Conservation (phyloP, 1,140 invertebrate species). For the Ptiloglossa arizonensis region DNA sequence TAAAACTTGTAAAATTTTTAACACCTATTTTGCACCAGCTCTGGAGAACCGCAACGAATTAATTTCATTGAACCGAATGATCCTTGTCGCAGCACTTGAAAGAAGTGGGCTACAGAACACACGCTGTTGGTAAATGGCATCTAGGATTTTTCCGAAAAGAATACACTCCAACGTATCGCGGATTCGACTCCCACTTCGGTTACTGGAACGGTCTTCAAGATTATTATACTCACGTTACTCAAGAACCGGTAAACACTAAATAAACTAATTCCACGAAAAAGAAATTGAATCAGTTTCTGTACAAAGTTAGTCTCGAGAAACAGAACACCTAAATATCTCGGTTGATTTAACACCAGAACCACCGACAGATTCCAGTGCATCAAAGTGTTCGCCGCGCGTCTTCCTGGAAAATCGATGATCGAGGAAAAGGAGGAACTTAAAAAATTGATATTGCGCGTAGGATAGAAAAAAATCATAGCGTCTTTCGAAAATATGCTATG, state of each 20-base stretch:
- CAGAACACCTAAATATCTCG: no score
- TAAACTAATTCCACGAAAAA: neutral
- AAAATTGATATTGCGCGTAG: no score
- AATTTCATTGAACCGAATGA: neutral
- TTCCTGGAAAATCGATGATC: no score
- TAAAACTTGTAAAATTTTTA: no score
- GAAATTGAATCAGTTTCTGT: neutral
- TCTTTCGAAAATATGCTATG: no score
- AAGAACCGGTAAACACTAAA: constrained; percentile 81
- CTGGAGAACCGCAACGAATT: no score
- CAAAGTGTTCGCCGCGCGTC: no score
- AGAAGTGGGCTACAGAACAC: constrained; percentile 89
- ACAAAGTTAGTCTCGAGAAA: neutral
- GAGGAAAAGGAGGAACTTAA: no score
- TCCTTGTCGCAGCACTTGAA: constrained; percentile 83
- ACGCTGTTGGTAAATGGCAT: constrained; percentile 96
- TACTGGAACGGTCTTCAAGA: constrained; percentile 92
- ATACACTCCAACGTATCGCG: constrained; percentile 89
- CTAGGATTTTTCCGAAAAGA: constrained; percentile 87
- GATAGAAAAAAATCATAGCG: no score
- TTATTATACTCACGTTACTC: constrained; percentile 88
- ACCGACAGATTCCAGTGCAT: no score
- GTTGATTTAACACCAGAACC: no score
- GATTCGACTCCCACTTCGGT: constrained; percentile 93
- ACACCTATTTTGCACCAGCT: no score